Evolutionary conservation across 2,113 vertebrate species (phyloP), one percentile per base, ranked within the genome.

Genomic region (Saguinus midas): DNA sequence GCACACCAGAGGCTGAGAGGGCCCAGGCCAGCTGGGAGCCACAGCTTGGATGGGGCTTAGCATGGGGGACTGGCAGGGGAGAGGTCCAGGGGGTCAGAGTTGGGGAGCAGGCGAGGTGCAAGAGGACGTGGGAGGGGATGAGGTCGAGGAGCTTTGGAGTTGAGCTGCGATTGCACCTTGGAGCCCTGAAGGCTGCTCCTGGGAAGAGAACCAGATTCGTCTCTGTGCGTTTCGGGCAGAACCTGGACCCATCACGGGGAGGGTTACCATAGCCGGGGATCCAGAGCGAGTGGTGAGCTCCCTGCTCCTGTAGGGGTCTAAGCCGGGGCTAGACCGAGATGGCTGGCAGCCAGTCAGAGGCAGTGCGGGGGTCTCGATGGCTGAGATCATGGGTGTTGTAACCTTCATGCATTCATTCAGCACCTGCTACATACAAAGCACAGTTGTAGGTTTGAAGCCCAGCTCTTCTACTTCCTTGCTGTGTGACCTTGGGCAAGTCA

Each of bases 191-290:
- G 35, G 14, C 43, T 20, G 48, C 40, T 45, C 18, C 8, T 55
- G 52, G 79, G 12, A 6, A 12, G 10, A n/a, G n/a, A 32, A 6
- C 7, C 6, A 7, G 66, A 35, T 8, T 73, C 43, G 0, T 16
- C 55, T 14, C 18, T 14, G 83, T 52, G 90, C 82, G 43, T 35
- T n/a, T 48, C 1, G 1, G 8, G 70, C 23, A 13, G 45, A 78
- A 18, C 43, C 79, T 0, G 1, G 40, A 9, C 48, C 20, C 8
- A 0, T 13, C 0, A 8, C 11, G 27, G 45, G 75, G 23, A 12
- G 20, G 0, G 8, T 14, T 4, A 3, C 17, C 0, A 20, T 0
- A 2, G 40, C 3, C n/a, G 1, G 35, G 4, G 4, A 8, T 8
- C 66, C 13, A 2, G 68, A 17, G 83, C 2, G 35, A 10, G 84